These are phyloP conservation scores for Procambarus clarkii DNA, from an alignment of 1,140 invertebrate species.

Conservation along the genomic window DNA sequence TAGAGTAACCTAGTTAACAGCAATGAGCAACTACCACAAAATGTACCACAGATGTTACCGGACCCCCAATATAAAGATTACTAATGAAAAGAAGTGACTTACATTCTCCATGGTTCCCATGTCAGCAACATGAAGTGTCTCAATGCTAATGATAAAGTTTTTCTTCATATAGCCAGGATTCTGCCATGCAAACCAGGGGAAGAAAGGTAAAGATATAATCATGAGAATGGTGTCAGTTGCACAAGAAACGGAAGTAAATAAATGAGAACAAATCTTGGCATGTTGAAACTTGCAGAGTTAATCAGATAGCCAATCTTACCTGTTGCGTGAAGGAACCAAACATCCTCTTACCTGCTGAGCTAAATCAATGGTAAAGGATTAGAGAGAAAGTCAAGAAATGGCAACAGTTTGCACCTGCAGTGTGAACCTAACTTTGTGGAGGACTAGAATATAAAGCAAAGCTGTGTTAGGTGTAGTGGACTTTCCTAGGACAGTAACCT, in stretches of 20 bases:
- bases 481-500: no score
- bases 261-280: not conserved
- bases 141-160: constrained; percentile 96
- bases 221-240: constrained; percentile 13
- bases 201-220: constrained; percentile 21
- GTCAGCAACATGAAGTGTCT: constrained; percentile 96
- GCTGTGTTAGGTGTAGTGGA: not conserved
- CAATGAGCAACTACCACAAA: not conserved
- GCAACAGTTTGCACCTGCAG: not conserved
- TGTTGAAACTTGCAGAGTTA: not conserved
- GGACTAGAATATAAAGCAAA: not conserved
- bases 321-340: not conserved
- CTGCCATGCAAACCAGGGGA: constrained; percentile 65
- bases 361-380: not conserved
- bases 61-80: not conserved
- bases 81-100: constrained; percentile 10
- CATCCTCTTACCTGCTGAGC: not conserved
- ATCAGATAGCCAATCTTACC: not conserved
- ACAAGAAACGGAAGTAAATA: not conserved
- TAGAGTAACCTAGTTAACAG: no score
- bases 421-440: not conserved
- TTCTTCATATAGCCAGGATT: constrained; percentile 95
- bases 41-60: not conserved
- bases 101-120: constrained; percentile 74
- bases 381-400: not conserved